Evolutionary conservation across 2,888 invertebrate genomes (phyloP), one percentile per base, ranked within the genome.

Genomic region (Drosophila villosipedis): DNA sequence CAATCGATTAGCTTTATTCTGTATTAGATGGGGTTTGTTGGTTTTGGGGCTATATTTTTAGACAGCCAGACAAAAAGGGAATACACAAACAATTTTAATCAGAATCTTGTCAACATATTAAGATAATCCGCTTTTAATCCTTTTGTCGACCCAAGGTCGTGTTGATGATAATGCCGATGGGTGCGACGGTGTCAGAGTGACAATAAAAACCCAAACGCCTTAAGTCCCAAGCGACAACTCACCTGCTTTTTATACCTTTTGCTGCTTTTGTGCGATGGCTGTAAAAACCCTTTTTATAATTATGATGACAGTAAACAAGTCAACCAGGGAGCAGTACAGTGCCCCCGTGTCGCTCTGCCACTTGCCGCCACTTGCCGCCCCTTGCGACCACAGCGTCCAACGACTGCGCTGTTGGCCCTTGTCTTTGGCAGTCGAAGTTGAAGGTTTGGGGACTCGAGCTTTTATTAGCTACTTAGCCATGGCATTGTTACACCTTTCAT

Each of bases 31-130:
- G 70, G 62, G 41, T 65, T 35, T 28, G 41, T 31, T 66, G 58
- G 25, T n/a, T 22, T 59, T 53, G 35, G 63, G 74, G 47, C 30
- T 50, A 59, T 55, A 39, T 68, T 54, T 55, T 52, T 65, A 37
- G 53, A 28, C 33, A 28, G 16, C 9, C 55, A 63, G 41, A 67
- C 64, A 79, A 58, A 64, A 70, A 63, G 58, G 66, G 43, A 58
- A 49, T 62, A 57, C 65, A 73, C 54, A 68, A 59, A 65, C 58
- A 60, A 68, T 69, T 75, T 89, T 90, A 79, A 79, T 83, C 89
- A 79, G 89, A 76, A 87, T 91, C 91, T 89, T 87, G 87, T 87
- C 87, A 87, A 87, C 87, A 91, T 91, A 91, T 89, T 89, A 89
- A 87, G 87, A 87, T 87, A 91, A 87, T 91, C 84, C 74, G 72